These are phyloP conservation scores for Pilophorus perplexus DNA, from an alignment of 2,888 invertebrate species.

Conservation along the genomic window DNA sequence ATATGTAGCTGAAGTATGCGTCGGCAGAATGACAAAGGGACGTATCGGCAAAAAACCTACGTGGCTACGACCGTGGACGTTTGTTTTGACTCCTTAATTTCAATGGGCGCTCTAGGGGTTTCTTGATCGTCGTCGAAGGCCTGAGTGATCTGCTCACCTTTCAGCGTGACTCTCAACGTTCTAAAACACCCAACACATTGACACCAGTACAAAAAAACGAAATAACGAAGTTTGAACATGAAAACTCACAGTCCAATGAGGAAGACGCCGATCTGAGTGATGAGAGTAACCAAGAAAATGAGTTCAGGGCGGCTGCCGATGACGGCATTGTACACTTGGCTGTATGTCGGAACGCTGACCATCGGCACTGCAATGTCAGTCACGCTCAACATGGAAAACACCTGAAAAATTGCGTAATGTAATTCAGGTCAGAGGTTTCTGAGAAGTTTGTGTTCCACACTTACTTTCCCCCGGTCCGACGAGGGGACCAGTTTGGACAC, in stretches of 20 bases:
- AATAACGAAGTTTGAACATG: no score
- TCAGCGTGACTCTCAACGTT: neutral
- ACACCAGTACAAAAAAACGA: no score
- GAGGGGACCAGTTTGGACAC: slow-evolving; percentile 72
- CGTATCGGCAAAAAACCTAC: no score
- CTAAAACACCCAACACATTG: neutral
- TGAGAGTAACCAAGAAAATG: slow-evolving; percentile 71
- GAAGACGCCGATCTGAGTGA: slow-evolving; percentile 67
- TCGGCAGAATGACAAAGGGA: no score
- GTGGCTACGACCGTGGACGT: no score
- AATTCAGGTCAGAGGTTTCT: no score
- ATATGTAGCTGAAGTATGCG: no score
- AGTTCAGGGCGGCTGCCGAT: slow-evolving; percentile 58
- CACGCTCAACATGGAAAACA: slow-evolving; percentile 70
- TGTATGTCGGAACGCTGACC: slow-evolving; percentile 69
- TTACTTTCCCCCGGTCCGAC: slow-evolving; percentile 64
- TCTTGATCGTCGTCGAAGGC: neutral
- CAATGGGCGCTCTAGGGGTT: no score
- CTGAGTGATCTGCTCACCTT: neutral
- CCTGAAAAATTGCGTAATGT: slow-evolving; percentile 14
- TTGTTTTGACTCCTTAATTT: no score
- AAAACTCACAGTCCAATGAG: slow-evolving; percentile 68
- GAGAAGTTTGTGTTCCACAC: no score
- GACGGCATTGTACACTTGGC: slow-evolving; percentile 69
- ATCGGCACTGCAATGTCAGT: slow-evolving; percentile 78